These are phyloP conservation scores for Calidris pugnax DNA, from an alignment of 2,113 vertebrate genomes.

Conservation along the genomic window DNA sequence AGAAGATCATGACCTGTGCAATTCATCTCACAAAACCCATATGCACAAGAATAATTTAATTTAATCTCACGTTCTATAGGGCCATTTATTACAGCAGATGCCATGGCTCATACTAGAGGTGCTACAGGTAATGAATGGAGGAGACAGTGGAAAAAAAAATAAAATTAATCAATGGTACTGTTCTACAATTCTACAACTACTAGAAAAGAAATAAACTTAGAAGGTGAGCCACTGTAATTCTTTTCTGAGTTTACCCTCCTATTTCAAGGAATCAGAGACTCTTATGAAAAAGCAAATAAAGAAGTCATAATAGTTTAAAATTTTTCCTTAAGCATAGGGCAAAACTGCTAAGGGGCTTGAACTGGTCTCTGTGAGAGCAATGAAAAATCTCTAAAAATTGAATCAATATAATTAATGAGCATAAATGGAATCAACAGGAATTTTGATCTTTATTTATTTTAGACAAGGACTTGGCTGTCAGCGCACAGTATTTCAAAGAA, in stretches of 20 bases:
- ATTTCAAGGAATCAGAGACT: neutral
- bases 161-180: neutral
- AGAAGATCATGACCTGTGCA: accelerated
- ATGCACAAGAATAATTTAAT: neutral
- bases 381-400: neutral
- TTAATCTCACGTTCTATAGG: neutral
- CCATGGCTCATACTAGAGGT: neutral
- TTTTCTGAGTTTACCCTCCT: neutral
- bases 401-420: neutral
- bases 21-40: neutral
- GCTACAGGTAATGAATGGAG: neutral
- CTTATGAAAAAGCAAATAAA: neutral
- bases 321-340: neutral
- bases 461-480: neutral
- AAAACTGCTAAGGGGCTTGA: neutral
- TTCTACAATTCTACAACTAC: neutral
- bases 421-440: neutral
- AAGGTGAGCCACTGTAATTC: neutral
- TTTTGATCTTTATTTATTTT: conserved; percentile 20
- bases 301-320: neutral
- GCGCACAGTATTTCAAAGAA: neutral
- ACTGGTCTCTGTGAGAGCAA: neutral
- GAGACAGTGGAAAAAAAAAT: neutral
- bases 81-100: neutral
- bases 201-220: neutral